Conservation (phyloP, 2,888 invertebrate genomes). For the Lepidochrysops patricia region DNA sequence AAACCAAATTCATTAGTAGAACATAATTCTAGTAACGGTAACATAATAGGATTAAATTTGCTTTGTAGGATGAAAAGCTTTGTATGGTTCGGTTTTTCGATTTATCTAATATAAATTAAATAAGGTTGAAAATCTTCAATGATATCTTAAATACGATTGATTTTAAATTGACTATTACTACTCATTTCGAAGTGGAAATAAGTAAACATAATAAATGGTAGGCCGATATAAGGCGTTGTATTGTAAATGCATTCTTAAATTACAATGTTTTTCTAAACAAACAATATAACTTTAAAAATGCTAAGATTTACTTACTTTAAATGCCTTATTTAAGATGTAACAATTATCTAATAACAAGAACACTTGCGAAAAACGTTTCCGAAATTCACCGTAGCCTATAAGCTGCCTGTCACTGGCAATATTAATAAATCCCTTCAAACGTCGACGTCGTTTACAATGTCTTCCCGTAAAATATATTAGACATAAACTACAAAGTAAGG, state of each 20-base stretch:
- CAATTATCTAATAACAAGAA: too few relatives aligned
- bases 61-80: slow-evolving; percentile 12
- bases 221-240: too few relatives aligned
- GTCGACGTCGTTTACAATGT: background rate
- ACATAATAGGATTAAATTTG: slow-evolving; percentile 8
- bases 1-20: slow-evolving; percentile 5
- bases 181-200: too few relatives aligned
- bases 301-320: too few relatives aligned
- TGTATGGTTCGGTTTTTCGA: background rate
- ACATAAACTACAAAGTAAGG: slow-evolving; percentile 18
- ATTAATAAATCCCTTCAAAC: background rate
- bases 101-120: background rate
- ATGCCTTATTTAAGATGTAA: too few relatives aligned
- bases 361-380: background rate
- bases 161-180: background rate
- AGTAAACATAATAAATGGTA: too few relatives aligned
- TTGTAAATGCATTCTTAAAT: too few relatives aligned
- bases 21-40: background rate
- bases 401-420: background rate
- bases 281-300: too few relatives aligned
- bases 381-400: background rate
- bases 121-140: background rate
- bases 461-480: slow-evolving; percentile 14
- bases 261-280: too few relatives aligned
- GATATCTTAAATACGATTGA: background rate